Evolutionary conservation across 64 coral and sea anemone species (phyloP), one percentile per base, ranked within the genome.

Genomic region (Trachythela sp.): DNA sequence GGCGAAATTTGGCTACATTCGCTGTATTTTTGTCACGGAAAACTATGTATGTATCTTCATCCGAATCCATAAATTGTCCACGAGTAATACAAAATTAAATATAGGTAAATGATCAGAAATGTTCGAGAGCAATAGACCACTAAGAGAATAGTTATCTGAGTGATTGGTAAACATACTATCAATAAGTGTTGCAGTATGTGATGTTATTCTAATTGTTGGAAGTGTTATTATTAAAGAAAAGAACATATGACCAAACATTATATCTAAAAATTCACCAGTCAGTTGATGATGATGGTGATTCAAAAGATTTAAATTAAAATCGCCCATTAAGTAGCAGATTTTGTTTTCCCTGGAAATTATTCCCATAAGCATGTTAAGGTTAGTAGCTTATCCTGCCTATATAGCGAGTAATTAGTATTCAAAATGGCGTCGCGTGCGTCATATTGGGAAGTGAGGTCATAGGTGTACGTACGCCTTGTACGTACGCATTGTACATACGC

Each of bases 51-150:
- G 26, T 37, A 34, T 80, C 27, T 15, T 35, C 33, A 80, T 80
- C 32, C 20, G 31, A 8, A 40, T 35, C 15, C 13, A 18, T 10
- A 7, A 35, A 17, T 37, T 37, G 13, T 35, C 6, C 9, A 36
- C 13, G 30, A 80, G 14, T 15, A 80, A 80, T 18, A 35, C 20
- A 15, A 80, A 80, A n/a, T n/a, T n/a, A n/a, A n/a, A 80, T 29
- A 80, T 35, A 29, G 75, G 75, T 18, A 80, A 35, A 80, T 80
- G 75, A 80, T 80, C 75, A 80, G 75, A 80, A 80, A 80, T 80
- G 34, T 80, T 29, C 27, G 75, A 37, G 20, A 80, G 15, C 37
- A 80, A 40, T 80, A 80, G 34, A 34, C 75, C 75, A 35, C 34
- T 80, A 37, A 18, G 13, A 37, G 27, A 30, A 80, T 40, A 35